Evolutionary conservation across 2,113 vertebrate species (phyloP), one percentile per base, ranked within the genome.

Genomic region (Tachuris rubrigastra): DNA sequence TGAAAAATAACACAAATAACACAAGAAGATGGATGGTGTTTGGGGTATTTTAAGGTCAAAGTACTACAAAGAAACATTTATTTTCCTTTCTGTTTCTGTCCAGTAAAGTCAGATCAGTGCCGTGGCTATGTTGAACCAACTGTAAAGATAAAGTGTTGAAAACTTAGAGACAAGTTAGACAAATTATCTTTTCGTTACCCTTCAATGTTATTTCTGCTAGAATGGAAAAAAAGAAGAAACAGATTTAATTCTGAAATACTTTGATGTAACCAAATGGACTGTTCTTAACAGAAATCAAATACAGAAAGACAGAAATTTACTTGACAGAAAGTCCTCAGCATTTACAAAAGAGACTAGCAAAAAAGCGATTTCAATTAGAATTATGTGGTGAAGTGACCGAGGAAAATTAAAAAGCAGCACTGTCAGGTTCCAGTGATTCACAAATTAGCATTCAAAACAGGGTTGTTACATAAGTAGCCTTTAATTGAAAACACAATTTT

Each of bases 1-100:
- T 96, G 95, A 95, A 93, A 96, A 95, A 92, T 72, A 96, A 89
- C 66, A 95, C 94, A 96, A 96, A 87, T 93, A 96, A 87, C 92
- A 90, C 55, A 58, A 30, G 91, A 94, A 93, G 96, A 96, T 63
- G 63, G 87, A 96, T 96, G 67, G 89, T 92, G 95, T 87, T 91
- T 87, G 72, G 46, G 55, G 87, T 80, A 87, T 94, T 95, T 95
- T 92, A 93, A 93, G 96, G 95, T 96, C 95, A 96, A 94, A 92
- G 90, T 73, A 89, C 80, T 75, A 89, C 0, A 1, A 96, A 96
- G 89, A 94, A 92, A 95, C 92, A 95, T 95, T 94, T 91, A 53
- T 96, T 97, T 93, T 96, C 87, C 74, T 93, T 76, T 83, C 75
- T 0, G 0, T 85, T 93, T 87, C 84, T 94, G 65, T 47, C 69